Percentiles rank a stretch among this genome's conserved stretches.
Evolutionary conservation across 2,888 invertebrate genomes (phyloP).

Genomic region (Chromoteleia sp.): DNA sequence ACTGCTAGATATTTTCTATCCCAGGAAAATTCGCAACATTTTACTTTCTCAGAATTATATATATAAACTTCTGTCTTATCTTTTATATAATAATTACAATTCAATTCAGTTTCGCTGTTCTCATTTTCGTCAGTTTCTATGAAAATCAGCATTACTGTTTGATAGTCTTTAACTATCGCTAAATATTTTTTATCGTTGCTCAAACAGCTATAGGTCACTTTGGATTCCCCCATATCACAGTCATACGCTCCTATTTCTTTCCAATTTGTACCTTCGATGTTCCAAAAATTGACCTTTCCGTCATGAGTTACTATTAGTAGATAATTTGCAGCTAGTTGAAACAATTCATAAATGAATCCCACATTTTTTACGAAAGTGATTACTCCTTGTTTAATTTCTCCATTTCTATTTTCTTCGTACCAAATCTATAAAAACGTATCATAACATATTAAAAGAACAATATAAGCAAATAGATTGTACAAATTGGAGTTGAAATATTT

Average conservation of each 20-base stretch:
- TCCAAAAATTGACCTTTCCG: constrained; percentile 76
- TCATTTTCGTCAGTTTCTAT: constrained; percentile 65
- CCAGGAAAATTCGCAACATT: constrained; percentile 84
- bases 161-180: constrained; percentile 73
- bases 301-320: constrained; percentile 75
- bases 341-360: constrained; percentile 75
- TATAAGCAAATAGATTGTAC: no score
- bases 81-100: constrained; percentile 34
- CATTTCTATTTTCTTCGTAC: constrained; percentile 53
- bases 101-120: constrained; percentile 38
- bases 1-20: constrained; percentile 88
- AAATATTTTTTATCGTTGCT: constrained; percentile 74
- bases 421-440: constrained; percentile 24
- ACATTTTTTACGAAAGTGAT: constrained; percentile 68
- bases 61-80: constrained; percentile 55
- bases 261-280: constrained; percentile 69
- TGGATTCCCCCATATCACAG: constrained; percentile 54
- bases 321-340: constrained; percentile 73
- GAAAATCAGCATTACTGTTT: constrained; percentile 73
- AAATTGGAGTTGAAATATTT: no score
- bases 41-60: constrained; percentile 60
- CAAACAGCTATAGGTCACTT: constrained; percentile 74
- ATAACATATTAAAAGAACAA: no score
- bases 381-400: constrained; percentile 58
- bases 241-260: constrained; percentile 47